Evolutionary conservation across 2,888 invertebrate species (phyloP).

Genomic region (Oxytorus armatus): DNA sequence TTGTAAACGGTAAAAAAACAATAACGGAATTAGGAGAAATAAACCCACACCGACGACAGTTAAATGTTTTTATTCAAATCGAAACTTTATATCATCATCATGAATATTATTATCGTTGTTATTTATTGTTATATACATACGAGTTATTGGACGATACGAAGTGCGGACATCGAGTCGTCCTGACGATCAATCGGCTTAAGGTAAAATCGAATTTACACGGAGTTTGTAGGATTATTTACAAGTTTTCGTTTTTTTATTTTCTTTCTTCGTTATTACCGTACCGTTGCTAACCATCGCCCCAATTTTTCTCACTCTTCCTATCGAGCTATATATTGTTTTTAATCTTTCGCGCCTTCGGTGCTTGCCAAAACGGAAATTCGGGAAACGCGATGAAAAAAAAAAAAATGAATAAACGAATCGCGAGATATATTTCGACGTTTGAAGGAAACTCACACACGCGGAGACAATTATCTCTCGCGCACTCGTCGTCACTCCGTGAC

Average conservation of each 20-base stretch:
- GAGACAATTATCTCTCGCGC: no score
- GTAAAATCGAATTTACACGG: constrained; percentile 70
- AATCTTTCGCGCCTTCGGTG: not conserved
- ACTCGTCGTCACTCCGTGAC: no score
- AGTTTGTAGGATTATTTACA: constrained; percentile 65
- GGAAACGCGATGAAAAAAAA: constrained; percentile 47
- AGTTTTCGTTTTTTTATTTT: constrained; percentile 17
- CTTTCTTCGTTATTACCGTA: constrained; percentile 3
- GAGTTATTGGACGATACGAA: constrained; percentile 81
- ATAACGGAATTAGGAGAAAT: not conserved
- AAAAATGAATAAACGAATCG: constrained; percentile 51
- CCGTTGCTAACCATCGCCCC: constrained; percentile 20
- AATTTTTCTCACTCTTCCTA: constrained; percentile 1
- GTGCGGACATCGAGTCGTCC: constrained; percentile 80
- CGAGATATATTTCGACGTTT: constrained; percentile 45
- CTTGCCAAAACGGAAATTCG: constrained; percentile 25
- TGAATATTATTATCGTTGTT: constrained; percentile 21
- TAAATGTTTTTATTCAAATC: constrained; percentile 82
- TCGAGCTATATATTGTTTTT: no score
- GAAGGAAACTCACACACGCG: no score
- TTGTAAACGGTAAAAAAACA: no score
- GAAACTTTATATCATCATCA: constrained; percentile 74
- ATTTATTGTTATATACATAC: constrained; percentile 80
- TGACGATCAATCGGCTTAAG: constrained; percentile 77
- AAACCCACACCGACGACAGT: constrained; percentile 74